Conservation (phyloP, 2,797 vertebrate species). For the Eulemur rubriventer region DNA sequence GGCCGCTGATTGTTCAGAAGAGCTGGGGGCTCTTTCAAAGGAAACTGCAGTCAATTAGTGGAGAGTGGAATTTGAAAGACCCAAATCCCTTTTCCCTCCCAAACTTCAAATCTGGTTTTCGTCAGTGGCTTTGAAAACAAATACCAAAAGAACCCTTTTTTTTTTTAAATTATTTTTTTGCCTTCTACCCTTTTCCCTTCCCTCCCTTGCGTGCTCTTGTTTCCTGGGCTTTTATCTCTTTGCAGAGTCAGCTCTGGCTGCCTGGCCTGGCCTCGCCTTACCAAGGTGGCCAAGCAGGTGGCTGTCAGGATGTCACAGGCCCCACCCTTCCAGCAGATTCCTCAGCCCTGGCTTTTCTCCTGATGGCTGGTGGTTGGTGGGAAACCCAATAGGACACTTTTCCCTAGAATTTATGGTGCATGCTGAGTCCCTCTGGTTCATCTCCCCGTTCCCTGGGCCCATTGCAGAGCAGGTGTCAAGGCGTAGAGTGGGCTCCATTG, state of each 20-base stretch:
- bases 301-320: not conserved
- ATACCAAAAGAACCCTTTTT: constrained; percentile 59
- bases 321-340: not conserved
- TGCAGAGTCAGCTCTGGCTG: constrained; percentile 10
- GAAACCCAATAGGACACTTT: no score
- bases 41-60: constrained; percentile 72
- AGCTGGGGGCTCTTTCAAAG: constrained; percentile 69
- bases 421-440: not conserved
- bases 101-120: constrained; percentile 80
- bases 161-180: constrained; percentile 35
- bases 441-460: not conserved
- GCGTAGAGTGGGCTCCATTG: not conserved
- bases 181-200: constrained; percentile 26
- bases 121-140: constrained; percentile 77
- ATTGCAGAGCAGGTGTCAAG: not conserved
- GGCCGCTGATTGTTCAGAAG: constrained; percentile 67
- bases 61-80: constrained; percentile 79
- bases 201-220: constrained; percentile 11
- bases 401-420: not conserved
- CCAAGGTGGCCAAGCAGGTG: constrained; percentile 53
- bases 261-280: not conserved
- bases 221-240: constrained; percentile 72
- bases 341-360: not conserved
- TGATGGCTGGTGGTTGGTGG: not conserved
- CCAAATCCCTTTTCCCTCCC: constrained; percentile 59